phyloP scores from a whole-genome alignment of 1,140 invertebrate species.

The Harpegnathos saltator region DNA sequence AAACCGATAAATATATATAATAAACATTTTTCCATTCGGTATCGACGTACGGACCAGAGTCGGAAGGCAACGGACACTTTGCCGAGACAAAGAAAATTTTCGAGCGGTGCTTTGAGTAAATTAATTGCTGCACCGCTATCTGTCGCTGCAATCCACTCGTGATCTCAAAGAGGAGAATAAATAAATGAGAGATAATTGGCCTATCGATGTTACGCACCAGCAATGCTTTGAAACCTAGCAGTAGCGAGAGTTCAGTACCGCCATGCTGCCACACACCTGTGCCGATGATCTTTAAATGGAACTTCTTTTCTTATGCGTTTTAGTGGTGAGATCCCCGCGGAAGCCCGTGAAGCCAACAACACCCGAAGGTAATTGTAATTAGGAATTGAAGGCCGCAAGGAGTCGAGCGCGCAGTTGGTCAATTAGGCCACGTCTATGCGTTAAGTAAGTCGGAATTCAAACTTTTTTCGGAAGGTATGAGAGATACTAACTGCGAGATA shows the following conservation, averaged over 20 bases:
- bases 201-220: constrained; percentile 65
- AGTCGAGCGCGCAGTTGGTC: constrained; percentile 84
- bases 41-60: background rate
- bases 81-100: constrained; percentile 19
- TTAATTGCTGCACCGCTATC: constrained; percentile 38
- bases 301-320: constrained; percentile 84
- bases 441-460: constrained; percentile 86
- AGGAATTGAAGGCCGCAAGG: constrained; percentile 86
- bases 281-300: constrained; percentile 56
- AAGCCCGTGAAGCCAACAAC: constrained; percentile 85
- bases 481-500: constrained; percentile 79
- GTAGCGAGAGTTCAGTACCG: constrained; percentile 52
- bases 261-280: constrained; percentile 21
- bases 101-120: constrained; percentile 28
- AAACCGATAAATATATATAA: background rate
- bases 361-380: constrained; percentile 87
- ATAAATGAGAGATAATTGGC: constrained; percentile 15
- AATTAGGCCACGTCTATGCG: constrained; percentile 85
- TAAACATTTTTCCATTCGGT: background rate
- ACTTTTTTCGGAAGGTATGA: constrained; percentile 82
- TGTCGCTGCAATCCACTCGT: constrained; percentile 37
- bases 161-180: background rate
- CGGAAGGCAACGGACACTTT: constrained; percentile 11
- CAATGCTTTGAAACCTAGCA: constrained; percentile 51
- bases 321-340: constrained; percentile 86